Base-by-base conservation (phyloP, 92 coral and sea anemone species). In the Siderastrea siderea region DNA sequence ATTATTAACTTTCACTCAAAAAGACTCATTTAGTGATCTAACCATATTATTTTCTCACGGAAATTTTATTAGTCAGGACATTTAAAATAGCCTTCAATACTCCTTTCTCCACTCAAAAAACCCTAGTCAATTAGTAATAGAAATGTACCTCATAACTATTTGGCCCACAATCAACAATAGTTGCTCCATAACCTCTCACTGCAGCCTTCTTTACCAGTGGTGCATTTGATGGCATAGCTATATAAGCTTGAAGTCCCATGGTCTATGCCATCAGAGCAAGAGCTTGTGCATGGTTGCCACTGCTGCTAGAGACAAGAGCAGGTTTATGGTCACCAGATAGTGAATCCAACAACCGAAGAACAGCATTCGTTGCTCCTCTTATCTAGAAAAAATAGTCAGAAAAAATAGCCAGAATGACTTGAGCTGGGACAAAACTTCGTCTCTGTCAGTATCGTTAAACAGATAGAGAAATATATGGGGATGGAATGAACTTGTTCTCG, bases 261-360 rank as follows among this genome's bases (percentile, higher is more conserved):
- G 91, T 72, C 71, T 89, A 94, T 73, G 99, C 96, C 19, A 98
- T 94, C 50, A 97, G 89, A 2, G 99, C 98, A 57, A 97, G 92
- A 3, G 98, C 99, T 81, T 97, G 99, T 6, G 95, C 99, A 71
- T 97, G 99, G 69, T 97, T 97, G 5, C 99, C 99, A 80, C 99
- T 97, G 68, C 99, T 97, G 86, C 93, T 93, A 19, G 99, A 95
- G 17, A 97, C 99, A 3, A 95, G 93, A 1, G 92, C 90, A 47
- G 96, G 95, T 54, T 79, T 78, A 57, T 94, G 88, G 38, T 79
- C 90, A 47, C 52, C 73, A 63, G 93, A 81, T 66, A 65, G 75
- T 54, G 91, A 82, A 63, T 92, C 92, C 5, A 92, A 19, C 44
- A 97, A 77, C 63, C 78, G 91, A 13, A 92, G 92, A 69, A 97